Evolutionary conservation across 2,113 vertebrate species (phyloP).

Genomic region (Egretta garzetta): DNA sequence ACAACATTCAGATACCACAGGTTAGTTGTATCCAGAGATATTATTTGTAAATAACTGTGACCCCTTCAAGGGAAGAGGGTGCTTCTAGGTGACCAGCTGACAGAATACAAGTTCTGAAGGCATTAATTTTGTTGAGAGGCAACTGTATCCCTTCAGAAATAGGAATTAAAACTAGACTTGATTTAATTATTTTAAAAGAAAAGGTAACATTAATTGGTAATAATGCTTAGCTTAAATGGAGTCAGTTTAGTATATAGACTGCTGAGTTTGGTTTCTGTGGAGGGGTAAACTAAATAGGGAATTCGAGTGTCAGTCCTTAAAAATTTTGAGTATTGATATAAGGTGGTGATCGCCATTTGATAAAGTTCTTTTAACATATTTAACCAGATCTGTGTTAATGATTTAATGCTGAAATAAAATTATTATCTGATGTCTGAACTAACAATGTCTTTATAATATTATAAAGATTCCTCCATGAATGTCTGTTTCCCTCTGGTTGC

Average conservation of each 20-base stretch:
- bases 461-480: background rate
- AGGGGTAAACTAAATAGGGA: background rate
- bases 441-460: background rate
- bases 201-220: background rate
- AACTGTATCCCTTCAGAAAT: background rate
- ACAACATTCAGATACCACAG: conserved; percentile 97
- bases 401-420: background rate
- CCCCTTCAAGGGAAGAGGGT: background rate
- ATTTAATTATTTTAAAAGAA: background rate
- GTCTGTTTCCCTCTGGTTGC: background rate
- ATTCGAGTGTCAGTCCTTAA: background rate
- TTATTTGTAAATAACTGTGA: background rate
- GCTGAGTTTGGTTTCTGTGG: background rate
- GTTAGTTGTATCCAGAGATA: conserved; percentile 66
- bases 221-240: background rate
- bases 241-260: background rate
- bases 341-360: background rate
- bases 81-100: background rate
- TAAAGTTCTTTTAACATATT: background rate
- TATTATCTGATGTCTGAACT: background rate
- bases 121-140: background rate
- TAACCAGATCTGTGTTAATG: background rate
- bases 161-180: background rate
- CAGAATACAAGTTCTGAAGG: background rate
- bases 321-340: background rate